A percentile compares a stretch with the other conserved stretches of the same genome.
Conservation (phyloP, 2,113 vertebrate species). For the Beaufortia kweichowensis region DNA sequence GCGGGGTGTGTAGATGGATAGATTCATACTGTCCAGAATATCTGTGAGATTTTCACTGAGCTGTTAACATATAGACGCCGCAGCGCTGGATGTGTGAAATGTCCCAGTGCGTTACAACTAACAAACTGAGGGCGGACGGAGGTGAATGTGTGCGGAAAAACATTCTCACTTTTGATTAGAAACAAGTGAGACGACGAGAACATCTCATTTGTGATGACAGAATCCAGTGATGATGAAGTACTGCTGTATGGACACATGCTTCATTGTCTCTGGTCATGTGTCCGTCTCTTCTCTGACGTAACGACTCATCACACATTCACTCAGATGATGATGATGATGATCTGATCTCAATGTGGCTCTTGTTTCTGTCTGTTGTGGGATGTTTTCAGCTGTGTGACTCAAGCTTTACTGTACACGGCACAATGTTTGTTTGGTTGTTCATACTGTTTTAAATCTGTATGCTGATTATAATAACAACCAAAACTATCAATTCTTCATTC, state of each 20-base stretch:
- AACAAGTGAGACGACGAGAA: not conserved
- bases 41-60: constrained; percentile 56
- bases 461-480: too few species aligned
- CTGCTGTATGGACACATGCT: constrained; percentile 57
- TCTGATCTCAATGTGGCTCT: constrained; percentile 63
- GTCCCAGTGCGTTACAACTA: constrained; percentile 64
- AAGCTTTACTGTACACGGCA: too few species aligned
- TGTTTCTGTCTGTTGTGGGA: constrained; percentile 61
- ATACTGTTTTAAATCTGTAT: too few species aligned
- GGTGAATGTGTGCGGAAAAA: not conserved
- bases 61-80: constrained; percentile 57
- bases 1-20: constrained; percentile 19
- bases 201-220: not conserved
- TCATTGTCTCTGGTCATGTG: constrained; percentile 44
- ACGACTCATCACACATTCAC: constrained; percentile 52
- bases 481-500: too few species aligned
- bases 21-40: constrained; percentile 32
- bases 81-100: constrained; percentile 69
- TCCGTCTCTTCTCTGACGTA: constrained; percentile 47
- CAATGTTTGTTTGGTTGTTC: too few species aligned
- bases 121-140: constrained; percentile 44
- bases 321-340: not conserved
- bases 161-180: not conserved
- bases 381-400: constrained; percentile 62
- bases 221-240: not conserved